These are phyloP conservation scores for Panurus biarmicus DNA, from an alignment of 2,113 vertebrate genomes.

Conservation along the genomic window DNA sequence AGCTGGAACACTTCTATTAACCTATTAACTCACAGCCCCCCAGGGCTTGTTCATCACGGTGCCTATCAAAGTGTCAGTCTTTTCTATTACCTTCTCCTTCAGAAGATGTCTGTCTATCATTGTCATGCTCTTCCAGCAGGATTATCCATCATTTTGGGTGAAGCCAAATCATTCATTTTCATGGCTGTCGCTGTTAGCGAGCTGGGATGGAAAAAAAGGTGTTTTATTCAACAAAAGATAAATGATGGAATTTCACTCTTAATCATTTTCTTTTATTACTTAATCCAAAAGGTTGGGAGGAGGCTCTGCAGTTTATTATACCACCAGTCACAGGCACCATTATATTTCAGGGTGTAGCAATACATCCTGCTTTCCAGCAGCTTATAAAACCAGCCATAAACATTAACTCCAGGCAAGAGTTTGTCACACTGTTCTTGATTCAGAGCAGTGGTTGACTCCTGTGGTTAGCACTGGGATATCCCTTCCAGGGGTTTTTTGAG, in stretches of 20 bases:
- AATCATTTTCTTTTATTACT: conserved; percentile 57
- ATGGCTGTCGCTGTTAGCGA: background rate
- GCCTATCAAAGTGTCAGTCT: conserved; percentile 51
- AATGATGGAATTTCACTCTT: conserved; percentile 25
- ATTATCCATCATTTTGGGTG: conserved; percentile 49
- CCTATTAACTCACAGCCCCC: background rate
- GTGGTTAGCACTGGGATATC: background rate
- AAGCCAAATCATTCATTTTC: conserved; percentile 53
- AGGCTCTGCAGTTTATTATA: conserved; percentile 29
- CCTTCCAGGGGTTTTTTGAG: background rate
- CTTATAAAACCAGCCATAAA: conserved; percentile 50
- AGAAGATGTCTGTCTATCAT: conserved; percentile 51
- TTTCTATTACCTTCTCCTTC: conserved; percentile 37
- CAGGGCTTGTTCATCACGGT: conserved; percentile 43
- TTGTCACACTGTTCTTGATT: conserved; percentile 16
- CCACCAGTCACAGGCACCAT: background rate
- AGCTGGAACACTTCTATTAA: background rate
- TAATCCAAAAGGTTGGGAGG: conserved; percentile 41
- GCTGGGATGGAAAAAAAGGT: background rate
- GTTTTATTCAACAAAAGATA: conserved; percentile 27
- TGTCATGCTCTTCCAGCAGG: conserved; percentile 33
- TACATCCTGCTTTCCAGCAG: conserved; percentile 17
- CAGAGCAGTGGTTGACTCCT: background rate
- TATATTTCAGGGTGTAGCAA: conserved; percentile 41
- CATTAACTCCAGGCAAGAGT: conserved; percentile 25